Conservation (phyloP, 2,797 vertebrate species). For the Fratercula arctica region DNA sequence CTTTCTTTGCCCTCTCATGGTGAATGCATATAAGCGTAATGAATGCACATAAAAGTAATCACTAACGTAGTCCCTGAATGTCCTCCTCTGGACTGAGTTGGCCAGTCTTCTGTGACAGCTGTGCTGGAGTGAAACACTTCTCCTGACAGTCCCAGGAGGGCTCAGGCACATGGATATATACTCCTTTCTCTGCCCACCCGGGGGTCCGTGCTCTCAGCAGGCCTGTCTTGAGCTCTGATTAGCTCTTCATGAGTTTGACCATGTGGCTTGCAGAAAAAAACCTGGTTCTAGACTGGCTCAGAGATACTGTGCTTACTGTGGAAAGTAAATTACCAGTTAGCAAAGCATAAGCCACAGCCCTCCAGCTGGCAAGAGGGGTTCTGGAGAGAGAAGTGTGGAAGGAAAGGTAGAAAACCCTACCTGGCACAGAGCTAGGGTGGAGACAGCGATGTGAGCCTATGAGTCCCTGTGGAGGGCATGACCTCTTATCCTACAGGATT, state of each 20-base stretch:
- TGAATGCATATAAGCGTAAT: neutral
- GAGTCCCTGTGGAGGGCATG: neutral
- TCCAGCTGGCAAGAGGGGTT: neutral
- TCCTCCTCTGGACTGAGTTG: neutral
- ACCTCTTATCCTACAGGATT: neutral
- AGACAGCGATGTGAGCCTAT: neutral
- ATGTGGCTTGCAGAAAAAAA: neutral
- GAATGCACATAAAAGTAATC: accelerated
- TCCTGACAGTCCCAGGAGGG: neutral
- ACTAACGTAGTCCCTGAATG: accelerated
- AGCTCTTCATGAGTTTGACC: neutral
- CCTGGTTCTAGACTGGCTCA: neutral
- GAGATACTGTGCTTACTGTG: neutral
- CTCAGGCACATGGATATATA: neutral
- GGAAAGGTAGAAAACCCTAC: neutral
- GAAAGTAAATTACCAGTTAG: neutral
- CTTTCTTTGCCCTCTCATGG: neutral
- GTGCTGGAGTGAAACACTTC: neutral
- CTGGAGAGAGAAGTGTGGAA: neutral
- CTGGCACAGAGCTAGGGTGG: neutral
- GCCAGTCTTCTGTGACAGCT: neutral
- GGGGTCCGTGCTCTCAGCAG: neutral
- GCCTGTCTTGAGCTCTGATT: neutral
- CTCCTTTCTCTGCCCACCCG: neutral
- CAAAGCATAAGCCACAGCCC: neutral